phyloP scores from a whole-genome alignment of 2,797 vertebrate genomes.

The Muscicapa comitata region DNA sequence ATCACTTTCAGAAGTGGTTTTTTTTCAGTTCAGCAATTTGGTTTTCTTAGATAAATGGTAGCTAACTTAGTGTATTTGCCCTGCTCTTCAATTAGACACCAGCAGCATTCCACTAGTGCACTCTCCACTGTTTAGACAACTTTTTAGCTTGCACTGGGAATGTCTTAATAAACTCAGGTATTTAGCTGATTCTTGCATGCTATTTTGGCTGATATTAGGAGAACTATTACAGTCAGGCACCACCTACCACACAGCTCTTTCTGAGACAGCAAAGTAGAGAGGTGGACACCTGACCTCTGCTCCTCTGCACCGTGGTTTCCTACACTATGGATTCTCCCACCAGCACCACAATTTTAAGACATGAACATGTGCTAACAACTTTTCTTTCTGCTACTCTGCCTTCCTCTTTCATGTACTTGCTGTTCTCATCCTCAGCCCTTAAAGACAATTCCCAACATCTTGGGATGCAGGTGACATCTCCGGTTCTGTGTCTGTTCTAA shows the following conservation, averaged over 20 bases:
- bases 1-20: background rate
- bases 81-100: background rate
- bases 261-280: background rate
- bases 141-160: background rate
- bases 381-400: background rate
- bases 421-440: background rate
- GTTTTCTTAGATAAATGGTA: background rate
- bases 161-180: background rate
- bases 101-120: background rate
- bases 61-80: background rate
- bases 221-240: background rate
- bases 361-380: background rate
- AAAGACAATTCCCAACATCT: background rate
- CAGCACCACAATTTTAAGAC: background rate
- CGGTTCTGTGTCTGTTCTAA: background rate
- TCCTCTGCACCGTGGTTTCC: background rate
- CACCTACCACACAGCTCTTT: background rate
- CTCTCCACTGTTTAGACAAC: background rate
- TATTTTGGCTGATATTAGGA: background rate
- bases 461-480: background rate
- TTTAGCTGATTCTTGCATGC: background rate
- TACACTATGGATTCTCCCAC: background rate
- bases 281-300: background rate
- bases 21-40: background rate
- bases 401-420: background rate